These are phyloP conservation scores for Dendrolimus pini DNA, from an alignment of 2,888 invertebrate species.

Conservation along the genomic window DNA sequence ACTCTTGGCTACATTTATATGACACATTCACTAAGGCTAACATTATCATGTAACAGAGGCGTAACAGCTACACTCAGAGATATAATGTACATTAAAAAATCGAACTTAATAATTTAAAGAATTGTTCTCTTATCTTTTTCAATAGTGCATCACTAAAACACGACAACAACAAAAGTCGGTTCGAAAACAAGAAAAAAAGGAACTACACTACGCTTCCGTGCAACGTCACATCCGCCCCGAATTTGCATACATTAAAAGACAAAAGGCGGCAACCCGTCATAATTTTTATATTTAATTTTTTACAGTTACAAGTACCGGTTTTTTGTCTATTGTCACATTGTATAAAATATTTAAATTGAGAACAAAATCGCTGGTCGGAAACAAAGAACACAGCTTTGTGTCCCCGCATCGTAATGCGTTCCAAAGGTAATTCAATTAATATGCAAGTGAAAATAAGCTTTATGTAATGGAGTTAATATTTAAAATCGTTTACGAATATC, in stretches of 20 bases:
- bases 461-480: neutral
- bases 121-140: too few relatives aligned
- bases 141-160: too few relatives aligned
- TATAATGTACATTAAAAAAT: too few relatives aligned
- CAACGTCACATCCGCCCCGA: slow-evolving; percentile 44
- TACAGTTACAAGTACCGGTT: slow-evolving; percentile 74
- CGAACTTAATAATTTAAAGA: too few relatives aligned
- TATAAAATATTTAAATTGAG: slow-evolving; percentile 72
- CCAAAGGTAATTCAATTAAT: slow-evolving; percentile 19
- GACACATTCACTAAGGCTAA: too few relatives aligned
- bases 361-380: slow-evolving; percentile 68
- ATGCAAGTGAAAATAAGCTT: slow-evolving; percentile 13
- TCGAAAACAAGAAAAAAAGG: neutral
- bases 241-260: slow-evolving; percentile 68
- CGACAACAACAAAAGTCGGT: neutral
- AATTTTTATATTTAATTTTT: slow-evolving; percentile 75
- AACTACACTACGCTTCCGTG: neutral
- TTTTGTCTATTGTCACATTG: slow-evolving; percentile 66
- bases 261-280: slow-evolving; percentile 60
- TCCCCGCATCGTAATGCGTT: slow-evolving; percentile 29
- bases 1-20: too few relatives aligned
- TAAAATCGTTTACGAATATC: slow-evolving; percentile 9
- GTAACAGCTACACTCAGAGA: too few relatives aligned
- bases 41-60: too few relatives aligned
- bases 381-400: slow-evolving; percentile 61